phyloP scores from a whole-genome alignment of 2,797 vertebrate genomes.

The Sebastes cheni region DNA sequence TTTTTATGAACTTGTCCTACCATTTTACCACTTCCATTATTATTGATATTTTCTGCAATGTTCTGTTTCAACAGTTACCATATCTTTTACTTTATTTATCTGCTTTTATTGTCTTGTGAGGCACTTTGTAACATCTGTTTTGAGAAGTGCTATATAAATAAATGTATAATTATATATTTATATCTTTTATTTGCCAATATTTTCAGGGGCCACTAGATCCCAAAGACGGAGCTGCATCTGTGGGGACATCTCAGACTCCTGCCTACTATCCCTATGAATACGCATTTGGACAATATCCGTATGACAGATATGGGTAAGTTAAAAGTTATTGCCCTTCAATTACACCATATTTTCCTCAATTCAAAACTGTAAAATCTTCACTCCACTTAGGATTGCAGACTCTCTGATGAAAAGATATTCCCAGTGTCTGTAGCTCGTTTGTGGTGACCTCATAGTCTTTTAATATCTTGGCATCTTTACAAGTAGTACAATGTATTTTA shows the following conservation, averaged over 20 bases:
- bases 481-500: not conserved
- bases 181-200: not conserved
- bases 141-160: too few relatives aligned
- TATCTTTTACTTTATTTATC: too few relatives aligned
- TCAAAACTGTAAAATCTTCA: not conserved
- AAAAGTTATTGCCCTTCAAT: not conserved
- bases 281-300: conserved; percentile 91
- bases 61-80: too few relatives aligned
- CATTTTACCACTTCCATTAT: too few relatives aligned
- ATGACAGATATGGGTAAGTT: conserved; percentile 90
- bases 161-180: not conserved
- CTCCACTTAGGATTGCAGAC: not conserved
- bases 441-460: not conserved
- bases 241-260: conserved; percentile 85
- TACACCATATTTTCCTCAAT: not conserved
- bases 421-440: not conserved
- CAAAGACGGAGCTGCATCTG: conserved; percentile 86
- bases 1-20: too few relatives aligned
- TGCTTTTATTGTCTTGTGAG: too few relatives aligned
- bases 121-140: too few relatives aligned
- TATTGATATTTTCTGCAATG: too few relatives aligned
- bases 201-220: conserved; percentile 89
- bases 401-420: not conserved
- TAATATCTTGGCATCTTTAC: not conserved
- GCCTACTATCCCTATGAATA: conserved; percentile 93